Base-by-base conservation (phyloP, 2,888 invertebrate genomes). In the Pristionchus japonicus region DNA sequence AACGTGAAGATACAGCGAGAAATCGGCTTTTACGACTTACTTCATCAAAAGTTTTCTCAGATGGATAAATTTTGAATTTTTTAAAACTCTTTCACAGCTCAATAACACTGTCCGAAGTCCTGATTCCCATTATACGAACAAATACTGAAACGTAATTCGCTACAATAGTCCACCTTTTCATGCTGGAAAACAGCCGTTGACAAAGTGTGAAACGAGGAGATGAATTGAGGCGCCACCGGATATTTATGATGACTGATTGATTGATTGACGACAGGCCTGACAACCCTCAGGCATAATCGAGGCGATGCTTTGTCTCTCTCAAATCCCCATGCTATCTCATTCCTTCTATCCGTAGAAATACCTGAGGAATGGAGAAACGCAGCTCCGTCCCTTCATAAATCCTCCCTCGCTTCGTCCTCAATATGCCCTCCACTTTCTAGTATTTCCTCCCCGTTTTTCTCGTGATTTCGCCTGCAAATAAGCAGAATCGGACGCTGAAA, bases 221-320 rank as follows among this genome's bases (percentile, higher is more conserved):
- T 57, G 57, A 57, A 23, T 57, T 9, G 20, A 9, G 57, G 3
- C 23, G n/a, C 57, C 9, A 17, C 3, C 67, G 67, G 34, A 37
- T 70, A 70, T 70, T 70, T 37, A 70, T 70, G 70, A 80, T 80
- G 80, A 15, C 80, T 80, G 49, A 80, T 80, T 80, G 80, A 80
- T 70, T 80, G 80, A 80, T 70, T 37, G 70, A 70, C 37, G 80
- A 47, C 47, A 40, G n/a, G n/a, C 3, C 43, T 27, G 77, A 27
- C 47, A 74, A 15, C 61, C 43, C 7, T 15, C n/a, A 61, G 23
- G 61, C 61, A 43, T 43, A 43, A 43, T 43, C n/a, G n/a, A n/a
- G n/a, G n/a, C n/a, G n/a, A n/a, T n/a, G n/a, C n/a, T n/a, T n/a
- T n/a, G n/a, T n/a, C n/a, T n/a, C n/a, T n/a, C n/a, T n/a, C n/a